Percentiles rank a stretch among this genome's conserved stretches.
These are phyloP conservation scores for Lapara coniferarum DNA, from an alignment of 2,888 invertebrate genomes.

Conservation along the genomic window DNA sequence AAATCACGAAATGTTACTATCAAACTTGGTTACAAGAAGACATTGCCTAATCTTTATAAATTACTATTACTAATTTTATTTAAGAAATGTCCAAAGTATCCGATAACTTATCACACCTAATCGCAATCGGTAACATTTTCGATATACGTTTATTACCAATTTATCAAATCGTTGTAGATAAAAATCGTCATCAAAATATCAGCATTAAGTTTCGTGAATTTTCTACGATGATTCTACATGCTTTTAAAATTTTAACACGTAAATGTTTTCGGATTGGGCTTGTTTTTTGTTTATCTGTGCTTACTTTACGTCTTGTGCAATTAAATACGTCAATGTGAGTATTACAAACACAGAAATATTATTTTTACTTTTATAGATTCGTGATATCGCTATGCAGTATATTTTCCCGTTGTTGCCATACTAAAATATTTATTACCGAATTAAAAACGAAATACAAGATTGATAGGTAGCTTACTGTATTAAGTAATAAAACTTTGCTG, in stretches of 20 bases:
- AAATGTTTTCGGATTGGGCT: slow-evolving; percentile 55
- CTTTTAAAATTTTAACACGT: slow-evolving; percentile 48
- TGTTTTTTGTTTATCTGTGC: slow-evolving; percentile 45
- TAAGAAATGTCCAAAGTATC: neutral
- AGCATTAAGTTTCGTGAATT: slow-evolving; percentile 49
- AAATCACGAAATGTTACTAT: neutral
- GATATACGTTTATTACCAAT: slow-evolving; percentile 7
- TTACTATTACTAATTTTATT: slow-evolving; percentile 6
- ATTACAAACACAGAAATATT: neutral
- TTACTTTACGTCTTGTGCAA: slow-evolving; percentile 42
- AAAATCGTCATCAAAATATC: slow-evolving; percentile 11
- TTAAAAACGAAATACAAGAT: too few species aligned
- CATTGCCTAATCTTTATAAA: neutral
- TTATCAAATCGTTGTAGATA: slow-evolving; percentile 2
- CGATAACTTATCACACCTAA: neutral
- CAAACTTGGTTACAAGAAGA: neutral
- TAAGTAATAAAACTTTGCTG: too few species aligned
- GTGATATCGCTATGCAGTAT: too few species aligned
- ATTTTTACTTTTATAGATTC: neutral
- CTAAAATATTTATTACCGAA: too few species aligned
- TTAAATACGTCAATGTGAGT: slow-evolving; percentile 15
- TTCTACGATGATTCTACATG: slow-evolving; percentile 57
- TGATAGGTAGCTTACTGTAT: too few species aligned
- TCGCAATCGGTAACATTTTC: neutral
- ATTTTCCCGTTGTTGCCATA: neutral